Base-by-base conservation (phyloP, 2,797 vertebrate species). In the Lithobates pipiens region DNA sequence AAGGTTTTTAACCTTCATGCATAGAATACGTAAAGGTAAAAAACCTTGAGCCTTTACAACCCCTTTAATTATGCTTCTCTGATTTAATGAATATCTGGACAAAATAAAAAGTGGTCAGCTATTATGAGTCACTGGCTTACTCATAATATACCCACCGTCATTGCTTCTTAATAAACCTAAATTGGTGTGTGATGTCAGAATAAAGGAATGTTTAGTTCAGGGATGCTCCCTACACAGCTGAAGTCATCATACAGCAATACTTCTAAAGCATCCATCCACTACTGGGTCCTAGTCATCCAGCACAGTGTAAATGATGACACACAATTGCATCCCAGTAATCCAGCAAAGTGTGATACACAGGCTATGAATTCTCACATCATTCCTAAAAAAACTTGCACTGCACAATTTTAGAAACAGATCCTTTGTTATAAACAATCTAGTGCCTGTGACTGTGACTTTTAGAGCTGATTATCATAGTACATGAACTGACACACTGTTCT, bases 171-270 rank as follows among this genome's bases (percentile, higher is more conserved):
- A 32, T 80, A 39, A 18, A 9, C 69, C 25, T 65, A 65, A 68
- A 76, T 36, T 57, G 27, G 21, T 21, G 36, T 81, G 84, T 81
- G 84, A 86, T 81, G 84, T 54, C n/a, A 32, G 36, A 29, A 15
- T 32, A 15, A 82, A 72, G 85, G 73, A 86, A 86, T 86, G 79
- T 72, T 15, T 81, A 67, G 36, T 57, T 36, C 36, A 77, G 25
- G 50, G 79, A 39, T 34, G 63, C 54, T 27, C 34, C 27, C n/a
- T 27, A n/a, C 27, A 15, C 65, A 67, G 34, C 27, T 74, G 21
- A 16, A 54, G 21, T 73, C 34, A 73, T 39, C 36, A 25, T 34
- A 36, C 13, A 72, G 42, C 36, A 36, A 71, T 3, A 1, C 7
- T n/a, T 8, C 5, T 18, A 18, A 71, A 16, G 69, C 69, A 71